Conservation (phyloP, 2,888 invertebrate genomes). For the Coleophora flavipennella region DNA sequence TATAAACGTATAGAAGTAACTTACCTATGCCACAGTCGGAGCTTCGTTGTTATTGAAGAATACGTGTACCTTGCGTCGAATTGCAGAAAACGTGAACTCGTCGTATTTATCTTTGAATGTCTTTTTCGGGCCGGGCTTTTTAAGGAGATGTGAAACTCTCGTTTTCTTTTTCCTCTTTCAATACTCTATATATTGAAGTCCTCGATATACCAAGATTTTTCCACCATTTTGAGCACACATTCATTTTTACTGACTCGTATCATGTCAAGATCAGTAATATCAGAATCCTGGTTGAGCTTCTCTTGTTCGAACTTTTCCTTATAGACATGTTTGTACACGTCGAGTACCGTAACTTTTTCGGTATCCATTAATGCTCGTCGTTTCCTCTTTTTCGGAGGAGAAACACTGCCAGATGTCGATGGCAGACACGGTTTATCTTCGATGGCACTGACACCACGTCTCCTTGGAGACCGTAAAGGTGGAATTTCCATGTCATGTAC, state of each 20-base stretch:
- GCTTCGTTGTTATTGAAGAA: slow-evolving; percentile 2
- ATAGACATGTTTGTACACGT: slow-evolving; percentile 1
- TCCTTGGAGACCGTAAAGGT: neutral
- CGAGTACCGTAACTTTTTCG: neutral
- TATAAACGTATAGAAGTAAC: neutral
- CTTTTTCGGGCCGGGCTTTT: too few relatives aligned
- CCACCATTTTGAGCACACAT: slow-evolving; percentile 1
- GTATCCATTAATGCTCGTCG: neutral
- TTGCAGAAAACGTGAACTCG: too few relatives aligned
- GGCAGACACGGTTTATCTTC: neutral
- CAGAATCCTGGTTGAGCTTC: too few relatives aligned
- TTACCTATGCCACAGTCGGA: slow-evolving; percentile 2
- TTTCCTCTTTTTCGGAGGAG: neutral
- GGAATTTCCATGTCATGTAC: neutral
- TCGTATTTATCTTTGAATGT: too few relatives aligned
- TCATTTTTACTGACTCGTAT: slow-evolving; percentile 1
- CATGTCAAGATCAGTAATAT: too few relatives aligned
- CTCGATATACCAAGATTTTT: slow-evolving; percentile 1
- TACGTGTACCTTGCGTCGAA: too few relatives aligned
- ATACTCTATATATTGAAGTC: slow-evolving; percentile 1
- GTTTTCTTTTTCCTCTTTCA: slow-evolving; percentile 3
- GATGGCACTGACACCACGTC: neutral
- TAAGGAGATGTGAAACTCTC: neutral
- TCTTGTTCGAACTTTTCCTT: neutral
- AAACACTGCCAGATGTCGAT: neutral